A percentile compares a stretch with the other conserved stretches of the same genome.
Evolutionary conservation across 2,888 invertebrate species (phyloP).

Genomic region (Malacosoma neustria): DNA sequence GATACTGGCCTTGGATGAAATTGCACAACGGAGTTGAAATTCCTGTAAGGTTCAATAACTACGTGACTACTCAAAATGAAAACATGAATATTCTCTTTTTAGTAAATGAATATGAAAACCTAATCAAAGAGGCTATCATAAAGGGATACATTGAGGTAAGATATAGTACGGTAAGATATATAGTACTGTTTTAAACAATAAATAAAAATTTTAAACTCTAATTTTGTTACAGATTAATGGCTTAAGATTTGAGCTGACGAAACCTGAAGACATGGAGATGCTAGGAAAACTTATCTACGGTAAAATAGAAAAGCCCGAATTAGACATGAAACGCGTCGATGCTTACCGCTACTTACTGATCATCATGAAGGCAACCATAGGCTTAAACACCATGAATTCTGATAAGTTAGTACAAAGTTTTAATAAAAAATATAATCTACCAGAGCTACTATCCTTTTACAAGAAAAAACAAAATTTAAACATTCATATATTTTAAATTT

Average conservation of each 20-base stretch:
- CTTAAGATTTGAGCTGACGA: constrained; percentile 42
- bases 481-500: too few species aligned
- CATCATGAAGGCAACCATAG: constrained; percentile 66
- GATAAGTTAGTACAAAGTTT: constrained; percentile 44
- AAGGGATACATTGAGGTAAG: constrained; percentile 65
- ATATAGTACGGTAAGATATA: too few species aligned
- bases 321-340: constrained; percentile 40
- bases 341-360: constrained; percentile 76
- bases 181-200: background rate
- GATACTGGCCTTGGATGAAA: constrained; percentile 75
- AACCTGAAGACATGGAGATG: constrained; percentile 64
- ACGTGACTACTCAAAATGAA: constrained; percentile 35
- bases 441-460: too few species aligned
- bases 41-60: constrained; percentile 65
- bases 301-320: constrained; percentile 49
- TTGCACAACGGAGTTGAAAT: constrained; percentile 72
- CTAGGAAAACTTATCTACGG: constrained; percentile 71
- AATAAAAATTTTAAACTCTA: background rate
- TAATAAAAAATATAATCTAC: background rate
- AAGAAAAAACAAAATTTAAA: too few species aligned
- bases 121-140: constrained; percentile 74
- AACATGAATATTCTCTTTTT: constrained; percentile 37
- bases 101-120: constrained; percentile 58
- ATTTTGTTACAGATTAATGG: constrained; percentile 45
- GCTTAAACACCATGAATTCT: constrained; percentile 41